Base-by-base conservation (phyloP, 2,113 vertebrate species). In the Campylorhamphus procurvoides region DNA sequence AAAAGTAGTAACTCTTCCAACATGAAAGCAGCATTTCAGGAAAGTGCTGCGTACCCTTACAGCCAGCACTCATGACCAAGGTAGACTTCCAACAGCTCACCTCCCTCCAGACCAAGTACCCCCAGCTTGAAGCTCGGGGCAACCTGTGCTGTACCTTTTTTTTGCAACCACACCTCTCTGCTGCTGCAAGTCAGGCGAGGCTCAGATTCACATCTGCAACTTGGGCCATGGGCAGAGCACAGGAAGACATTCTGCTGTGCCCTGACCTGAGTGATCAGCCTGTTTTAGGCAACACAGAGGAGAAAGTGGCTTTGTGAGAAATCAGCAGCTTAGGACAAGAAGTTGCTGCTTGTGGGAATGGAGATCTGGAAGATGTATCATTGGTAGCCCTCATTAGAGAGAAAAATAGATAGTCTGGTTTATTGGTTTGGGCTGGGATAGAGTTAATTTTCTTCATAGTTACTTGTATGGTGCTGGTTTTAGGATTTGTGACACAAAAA, bases 381-480 rank as follows among this genome's bases (percentile, higher is more conserved):
- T 5, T 76, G n/a, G 58, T 49, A 90, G 10, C 20, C 18, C 40
- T 64, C 16, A 29, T 40, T 22, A 68, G 17, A 83, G 52, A 46
- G 39, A 52, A 46, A 62, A 79, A 56, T 6, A 49, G 31, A n/a
- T 62, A 58, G 27, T 25, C 20, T 60, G 10, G 40, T 24, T 27
- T 35, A 31, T 27, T 49, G 40, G 17, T 50, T 62, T 87, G 39
- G 23, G 39, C 27, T 68, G 44, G 25, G 18, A 19, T 28, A 74
- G 16, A 67, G 31, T 22, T 88, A 0, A 7, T 86, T 94, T 59
- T 63, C 72, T 86, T 80, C 72, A 11, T 1, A 47, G 72, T 35
- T 80, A 23, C 33, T 68, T 0, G 0, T 59, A 16, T 18, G 18
- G 23, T 55, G 44, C 39, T 73, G 1, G 0, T 23, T 19, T 95